Evolutionary conservation across 2,888 invertebrate genomes (phyloP), one percentile per base, ranked within the genome.

Genomic region (Synergus itoensis): DNA sequence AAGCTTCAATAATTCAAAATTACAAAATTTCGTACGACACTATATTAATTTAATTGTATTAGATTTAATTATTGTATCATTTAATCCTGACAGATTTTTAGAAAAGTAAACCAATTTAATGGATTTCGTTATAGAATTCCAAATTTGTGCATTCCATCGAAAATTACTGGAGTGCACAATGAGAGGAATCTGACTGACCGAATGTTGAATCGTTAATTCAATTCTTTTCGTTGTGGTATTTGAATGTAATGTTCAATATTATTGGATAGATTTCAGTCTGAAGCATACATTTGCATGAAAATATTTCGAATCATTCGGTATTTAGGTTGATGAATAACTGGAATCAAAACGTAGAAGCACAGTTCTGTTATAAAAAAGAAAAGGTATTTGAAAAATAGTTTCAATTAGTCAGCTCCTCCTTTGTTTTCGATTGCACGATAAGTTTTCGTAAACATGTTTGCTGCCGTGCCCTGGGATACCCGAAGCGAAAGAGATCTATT

Each of bases 401-500:
- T 11, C 57, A 18, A 57, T 57, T 18, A 57, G 57, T 62, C 14
- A 62, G 62, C 14, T 14, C 45, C 21, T 21, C n/a, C 43, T 57
- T 53, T n/a, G 28, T 73, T 73, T 73, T 28, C 28, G 48, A 36
- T 40, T 11, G 53, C n/a, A 14, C 28, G 48, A n/a, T 36, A n/a
- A 73, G n/a, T 53, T 73, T 73, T 73, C 36, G 64, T 48, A 73
- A 53, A 73, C n/a, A 53, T 36, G 48, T 28, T 73, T 53, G 14
- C 7, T 16, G 48, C 36, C 48, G 73, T 53, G 36, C 48, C 40
- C 40, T 73, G 40, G n/a, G n/a, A 45, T 16, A n/a, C 7, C 48
- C n/a, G 48, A 73, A 48, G 36, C 36, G n/a, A 73, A 73, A 53
- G 73, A 53, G 36, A 69, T 73, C 73, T 73, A 73, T 73, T 73